Conservation (phyloP, 2,113 vertebrate genomes). For the Cromileptes altivelis region DNA sequence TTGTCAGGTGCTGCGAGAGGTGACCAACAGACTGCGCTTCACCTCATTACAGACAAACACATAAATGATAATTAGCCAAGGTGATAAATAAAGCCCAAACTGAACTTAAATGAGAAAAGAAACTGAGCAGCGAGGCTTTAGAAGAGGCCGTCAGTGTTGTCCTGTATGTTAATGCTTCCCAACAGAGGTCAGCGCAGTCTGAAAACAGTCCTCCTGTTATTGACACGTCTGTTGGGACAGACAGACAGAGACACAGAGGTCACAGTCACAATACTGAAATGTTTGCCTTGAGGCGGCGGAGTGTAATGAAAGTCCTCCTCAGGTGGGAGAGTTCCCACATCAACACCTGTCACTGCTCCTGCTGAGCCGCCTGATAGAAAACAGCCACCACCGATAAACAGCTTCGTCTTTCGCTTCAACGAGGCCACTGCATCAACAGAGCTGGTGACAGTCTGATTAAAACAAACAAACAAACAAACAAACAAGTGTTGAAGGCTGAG, state of each 20-base stretch:
- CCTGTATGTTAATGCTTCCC: neutral
- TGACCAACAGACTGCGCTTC: neutral
- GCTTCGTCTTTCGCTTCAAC: too few species aligned
- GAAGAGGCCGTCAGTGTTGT: neutral
- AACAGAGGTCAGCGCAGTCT: neutral
- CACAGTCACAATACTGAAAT: neutral
- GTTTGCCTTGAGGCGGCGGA: neutral
- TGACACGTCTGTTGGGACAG: neutral
- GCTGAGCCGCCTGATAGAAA: neutral
- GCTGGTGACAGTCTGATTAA: too few species aligned
- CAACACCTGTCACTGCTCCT: neutral
- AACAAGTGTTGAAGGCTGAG: too few species aligned
- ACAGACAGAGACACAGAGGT: neutral
- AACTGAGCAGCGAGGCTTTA: neutral
- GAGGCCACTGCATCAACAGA: too few species aligned
- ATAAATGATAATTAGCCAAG: neutral
- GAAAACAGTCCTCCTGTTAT: neutral
- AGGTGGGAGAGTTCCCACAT: conserved; percentile 15
- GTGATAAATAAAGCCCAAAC: neutral
- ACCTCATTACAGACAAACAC: neutral
- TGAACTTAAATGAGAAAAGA: neutral
- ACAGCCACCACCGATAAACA: neutral
- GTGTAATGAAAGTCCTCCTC: conserved; percentile 21
- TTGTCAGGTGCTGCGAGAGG: neutral
- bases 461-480: too few species aligned